Base-by-base conservation (phyloP, 2,888 invertebrate genomes). In the Minunthozetes semirufus region DNA sequence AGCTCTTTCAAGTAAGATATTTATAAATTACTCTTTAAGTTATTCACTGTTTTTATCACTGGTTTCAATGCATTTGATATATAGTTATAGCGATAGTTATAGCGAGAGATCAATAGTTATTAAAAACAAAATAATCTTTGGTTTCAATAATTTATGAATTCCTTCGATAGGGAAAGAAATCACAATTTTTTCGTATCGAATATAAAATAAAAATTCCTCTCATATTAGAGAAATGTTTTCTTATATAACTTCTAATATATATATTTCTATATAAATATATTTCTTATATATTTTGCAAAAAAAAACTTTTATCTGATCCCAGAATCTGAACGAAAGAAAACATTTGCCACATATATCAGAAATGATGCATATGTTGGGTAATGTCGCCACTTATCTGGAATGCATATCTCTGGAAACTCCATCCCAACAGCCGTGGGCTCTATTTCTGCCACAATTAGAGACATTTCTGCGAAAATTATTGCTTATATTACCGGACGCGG, bases 301-400 rank as follows among this genome's bases (percentile, higher is more conserved):
- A 4, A 15, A 27, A 27, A 27, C 50, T 72, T 25, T 76, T 59
- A 33, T 82, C 85, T 77, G 68, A 68, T 27, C n/a, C 83, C 22
- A 90, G 87, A 88, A 89, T 19, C 80, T 93, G 73, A 91, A 91
- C 85, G 88, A 89, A 1, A 89, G 89, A 80, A 93, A 93, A 83
- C 88, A 88, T 0, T 82, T 91, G 72, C 88, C 90, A 2, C 76
- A 73, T 19, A 81, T 87, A 27, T 89, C 89, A 80, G 87, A 87
- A 70, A 85, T 96, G 76, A 88, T 90, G 9, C 87, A 90, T 48
- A 90, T 95, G 78, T 86, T 95, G 75, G 89, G 90, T 82, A 99
- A 99, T 84, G 89, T 98, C 81, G 91, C 94, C 1, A 90, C 90
- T 82, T 99, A 98, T 84, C 86, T 98, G 81, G 94, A 94, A 81